Conservation (phyloP, 2,888 invertebrate genomes). For the Hyposoter dolosus region DNA sequence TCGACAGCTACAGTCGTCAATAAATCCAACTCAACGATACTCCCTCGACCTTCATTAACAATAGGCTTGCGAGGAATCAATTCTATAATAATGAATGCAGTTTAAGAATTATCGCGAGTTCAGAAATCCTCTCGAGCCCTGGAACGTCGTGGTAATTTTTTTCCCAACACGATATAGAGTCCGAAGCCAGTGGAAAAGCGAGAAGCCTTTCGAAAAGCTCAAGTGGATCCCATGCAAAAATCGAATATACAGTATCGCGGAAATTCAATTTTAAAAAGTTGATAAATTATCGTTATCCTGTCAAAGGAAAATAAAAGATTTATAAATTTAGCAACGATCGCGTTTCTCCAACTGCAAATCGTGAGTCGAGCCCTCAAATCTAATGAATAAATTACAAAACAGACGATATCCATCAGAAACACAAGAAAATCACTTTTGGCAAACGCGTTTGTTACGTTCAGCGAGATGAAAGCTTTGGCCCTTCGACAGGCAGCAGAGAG, state of each 20-base stretch:
- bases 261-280: too few species aligned
- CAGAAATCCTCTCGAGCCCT: not conserved
- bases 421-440: conserved; percentile 13
- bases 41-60: not conserved
- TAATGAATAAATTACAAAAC: too few species aligned
- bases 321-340: too few species aligned
- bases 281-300: too few species aligned
- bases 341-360: too few species aligned
- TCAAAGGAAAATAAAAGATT: too few species aligned
- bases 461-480: conserved; percentile 16
- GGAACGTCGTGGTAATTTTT: not conserved
- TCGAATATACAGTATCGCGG: too few species aligned
- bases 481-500: not conserved
- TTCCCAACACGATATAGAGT: not conserved
- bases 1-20: not conserved
- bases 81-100: not conserved
- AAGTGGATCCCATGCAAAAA: too few species aligned
- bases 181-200: too few species aligned
- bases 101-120: not conserved
- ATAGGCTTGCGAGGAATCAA: not conserved
- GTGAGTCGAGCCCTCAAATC: too few species aligned
- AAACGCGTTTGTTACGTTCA: not conserved
- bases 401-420: not conserved
- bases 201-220: too few species aligned
- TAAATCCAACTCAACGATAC: not conserved